Conservation (phyloP, 2,797 vertebrate species). For the Molossus molossus region DNA sequence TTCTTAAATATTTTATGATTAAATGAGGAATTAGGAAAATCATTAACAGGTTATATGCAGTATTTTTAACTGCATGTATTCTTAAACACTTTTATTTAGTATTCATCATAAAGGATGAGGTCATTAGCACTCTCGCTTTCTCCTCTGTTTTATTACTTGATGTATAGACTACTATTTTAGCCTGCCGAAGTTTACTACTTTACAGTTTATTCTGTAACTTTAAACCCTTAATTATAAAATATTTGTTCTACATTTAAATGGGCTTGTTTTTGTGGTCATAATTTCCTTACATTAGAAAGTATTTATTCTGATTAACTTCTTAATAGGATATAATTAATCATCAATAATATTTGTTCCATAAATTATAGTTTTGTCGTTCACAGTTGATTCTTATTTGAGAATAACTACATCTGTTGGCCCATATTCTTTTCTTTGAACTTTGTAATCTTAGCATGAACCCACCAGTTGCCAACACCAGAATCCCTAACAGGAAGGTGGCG, state of each 20-base stretch:
- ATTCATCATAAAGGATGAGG: background rate
- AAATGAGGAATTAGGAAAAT: background rate
- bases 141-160: background rate
- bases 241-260: background rate
- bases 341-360: background rate
- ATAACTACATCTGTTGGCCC: background rate
- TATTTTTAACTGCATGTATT: background rate
- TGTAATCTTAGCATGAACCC: background rate
- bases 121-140: background rate
- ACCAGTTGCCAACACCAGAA: background rate
- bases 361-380: background rate
- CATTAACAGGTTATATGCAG: background rate
- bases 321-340: background rate
- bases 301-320: background rate
- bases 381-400: background rate
- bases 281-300: background rate
- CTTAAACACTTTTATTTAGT: background rate
- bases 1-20: background rate
- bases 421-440: background rate
- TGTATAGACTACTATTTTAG: background rate
- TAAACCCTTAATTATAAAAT: background rate
- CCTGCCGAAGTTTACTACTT: background rate
- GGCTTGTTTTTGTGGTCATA: background rate
- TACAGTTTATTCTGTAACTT: background rate
- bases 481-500: background rate